phyloP scores from a whole-genome alignment of 2,797 vertebrate species.

The Typhlichthys eigenmanni region DNA sequence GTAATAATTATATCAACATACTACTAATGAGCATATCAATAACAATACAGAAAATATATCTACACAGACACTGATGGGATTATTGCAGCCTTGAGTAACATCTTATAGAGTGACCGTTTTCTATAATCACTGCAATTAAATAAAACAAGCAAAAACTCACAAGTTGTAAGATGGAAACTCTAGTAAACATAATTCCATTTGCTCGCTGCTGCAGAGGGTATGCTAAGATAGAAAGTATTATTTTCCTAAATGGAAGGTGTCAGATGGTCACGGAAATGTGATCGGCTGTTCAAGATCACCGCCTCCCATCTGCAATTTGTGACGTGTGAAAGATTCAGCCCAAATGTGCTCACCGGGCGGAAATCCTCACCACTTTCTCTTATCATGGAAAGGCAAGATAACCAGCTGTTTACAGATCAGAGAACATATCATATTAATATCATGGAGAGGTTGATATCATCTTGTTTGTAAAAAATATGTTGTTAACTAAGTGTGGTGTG shows the following conservation, averaged over 20 bases:
- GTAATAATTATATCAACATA: constrained; percentile 8
- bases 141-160: constrained; percentile 72
- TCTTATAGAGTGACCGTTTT: constrained; percentile 63
- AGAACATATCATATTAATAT: constrained; percentile 99
- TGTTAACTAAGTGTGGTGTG: constrained; percentile 84
- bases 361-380: constrained; percentile 99
- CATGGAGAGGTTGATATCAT: constrained; percentile 88
- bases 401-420: constrained; percentile 99
- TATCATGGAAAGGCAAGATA: constrained; percentile 99
- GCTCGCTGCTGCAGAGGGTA: constrained; percentile 98
- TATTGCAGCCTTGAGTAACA: constrained; percentile 39
- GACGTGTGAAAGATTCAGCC: constrained; percentile 99
- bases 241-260: constrained; percentile 99
- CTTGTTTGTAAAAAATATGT: constrained; percentile 86
- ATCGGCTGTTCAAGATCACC: constrained; percentile 99
- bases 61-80: constrained; percentile 33
- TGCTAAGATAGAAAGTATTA: constrained; percentile 99
- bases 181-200: constrained; percentile 97
- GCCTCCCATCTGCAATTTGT: constrained; percentile 99
- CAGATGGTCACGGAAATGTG: constrained; percentile 99
- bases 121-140: constrained; percentile 69
- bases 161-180: constrained; percentile 84
- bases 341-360: constrained; percentile 99
- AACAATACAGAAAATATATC: constrained; percentile 24
- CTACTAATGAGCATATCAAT: constrained; percentile 12